Evolutionary conservation across 2,888 invertebrate genomes (phyloP).

Genomic region (Rosalia funebris): DNA sequence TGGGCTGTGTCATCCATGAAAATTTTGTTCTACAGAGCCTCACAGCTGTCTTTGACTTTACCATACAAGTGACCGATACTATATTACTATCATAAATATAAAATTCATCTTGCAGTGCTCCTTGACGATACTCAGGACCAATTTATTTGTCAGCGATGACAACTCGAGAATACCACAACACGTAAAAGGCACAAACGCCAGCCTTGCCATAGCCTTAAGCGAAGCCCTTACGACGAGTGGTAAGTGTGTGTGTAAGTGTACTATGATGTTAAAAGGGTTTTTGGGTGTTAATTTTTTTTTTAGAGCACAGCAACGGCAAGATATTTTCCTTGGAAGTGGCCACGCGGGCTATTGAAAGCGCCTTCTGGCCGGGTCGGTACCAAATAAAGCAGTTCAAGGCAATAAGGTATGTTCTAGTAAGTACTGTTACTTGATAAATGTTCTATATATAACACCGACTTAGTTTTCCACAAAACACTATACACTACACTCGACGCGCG

Average conservation of each 20-base stretch:
- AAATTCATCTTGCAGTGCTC: conserved; percentile 74
- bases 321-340: conserved; percentile 59
- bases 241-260: conserved; percentile 25
- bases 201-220: conserved; percentile 86
- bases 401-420: conserved; percentile 57
- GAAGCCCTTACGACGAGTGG: conserved; percentile 73
- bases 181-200: conserved; percentile 81
- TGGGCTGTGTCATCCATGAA: no score
- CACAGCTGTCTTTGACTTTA: no score
- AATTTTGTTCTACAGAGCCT: no score
- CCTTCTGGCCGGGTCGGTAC: conserved; percentile 85
- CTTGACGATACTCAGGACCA: conserved; percentile 69
- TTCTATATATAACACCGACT: no score
- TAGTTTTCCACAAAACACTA: no score
- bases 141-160: conserved; percentile 24
- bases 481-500: no score
- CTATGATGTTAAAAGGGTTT: background rate
- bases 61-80: no score
- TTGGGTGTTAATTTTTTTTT: background rate
- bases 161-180: conserved; percentile 57
- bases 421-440: background rate
- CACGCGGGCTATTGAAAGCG: conserved; percentile 60
- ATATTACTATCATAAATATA: no score
- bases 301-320: background rate
- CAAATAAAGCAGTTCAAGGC: conserved; percentile 71